Percentiles rank a stretch among this genome's conserved stretches.
Conservation (phyloP, 2,797 vertebrate species). For the Trachurus trachurus region DNA sequence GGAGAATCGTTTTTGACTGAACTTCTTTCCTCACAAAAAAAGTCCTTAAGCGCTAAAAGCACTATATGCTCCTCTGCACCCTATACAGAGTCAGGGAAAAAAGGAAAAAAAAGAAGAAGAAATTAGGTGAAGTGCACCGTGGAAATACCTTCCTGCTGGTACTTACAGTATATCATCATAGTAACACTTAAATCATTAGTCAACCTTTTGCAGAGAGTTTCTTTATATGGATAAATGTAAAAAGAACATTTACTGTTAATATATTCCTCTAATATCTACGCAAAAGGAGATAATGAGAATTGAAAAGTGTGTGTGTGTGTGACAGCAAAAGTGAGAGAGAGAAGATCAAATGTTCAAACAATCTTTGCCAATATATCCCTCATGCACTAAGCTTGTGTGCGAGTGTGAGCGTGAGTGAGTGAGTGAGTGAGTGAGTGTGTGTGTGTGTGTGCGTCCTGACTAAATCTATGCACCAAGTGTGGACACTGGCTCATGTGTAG, state of each 20-base stretch:
- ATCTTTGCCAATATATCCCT: constrained; percentile 29
- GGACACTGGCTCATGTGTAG: not conserved
- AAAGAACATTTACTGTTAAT: constrained; percentile 25
- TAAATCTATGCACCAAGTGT: not conserved
- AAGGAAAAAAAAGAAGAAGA: not conserved
- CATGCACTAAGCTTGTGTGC: not conserved
- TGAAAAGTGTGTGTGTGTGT: constrained; percentile 7
- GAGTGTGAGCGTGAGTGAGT: not conserved
- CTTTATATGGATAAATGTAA: constrained; percentile 25
- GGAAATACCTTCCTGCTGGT: constrained; percentile 5
- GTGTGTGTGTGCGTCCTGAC: not conserved
- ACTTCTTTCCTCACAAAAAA: constrained; percentile 34
- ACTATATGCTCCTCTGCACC: not conserved
- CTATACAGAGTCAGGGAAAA: not conserved
- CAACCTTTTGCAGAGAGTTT: not conserved
- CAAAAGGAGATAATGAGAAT: constrained; percentile 46
- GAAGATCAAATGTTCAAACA: constrained; percentile 25
- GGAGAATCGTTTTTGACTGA: constrained; percentile 32
- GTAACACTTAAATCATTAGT: constrained; percentile 40
- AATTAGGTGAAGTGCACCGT: constrained; percentile 5
- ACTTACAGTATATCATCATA: constrained; percentile 15
- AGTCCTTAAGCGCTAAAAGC: not conserved
- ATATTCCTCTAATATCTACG: constrained; percentile 45
- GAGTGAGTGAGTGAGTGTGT: no score
- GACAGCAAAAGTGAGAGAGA: not conserved